Evolutionary conservation across 2,113 vertebrate genomes (phyloP), one percentile per base, ranked within the genome.

Genomic region (Macquaria australasica): DNA sequence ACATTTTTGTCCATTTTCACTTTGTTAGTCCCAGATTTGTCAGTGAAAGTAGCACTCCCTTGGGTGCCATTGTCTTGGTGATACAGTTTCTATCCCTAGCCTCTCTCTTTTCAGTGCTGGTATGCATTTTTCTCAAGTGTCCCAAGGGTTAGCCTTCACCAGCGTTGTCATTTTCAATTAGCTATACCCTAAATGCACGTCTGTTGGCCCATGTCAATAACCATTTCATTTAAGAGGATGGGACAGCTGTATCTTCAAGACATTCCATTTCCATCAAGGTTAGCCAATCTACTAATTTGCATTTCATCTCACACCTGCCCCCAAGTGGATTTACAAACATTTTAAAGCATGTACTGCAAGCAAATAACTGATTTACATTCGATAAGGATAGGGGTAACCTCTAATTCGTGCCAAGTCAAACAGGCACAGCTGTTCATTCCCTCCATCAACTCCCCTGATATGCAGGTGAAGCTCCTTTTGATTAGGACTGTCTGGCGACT

Each of bases 101-200:
- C 23, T 77, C 63, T 48, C 53, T 83, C 77, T 66, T 85, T 83
- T 91, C 84, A 80, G 68, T 68, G 66, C 78, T 78, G 79, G 62
- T 39, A 75, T 69, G 64, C 55, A 41, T 88, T 77, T 79, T 87
- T 86, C 69, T 79, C 51, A 8, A 76, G 83, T 60, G 50, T 84
- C 88, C 79, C 86, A 66, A 77, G 85, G 86, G 86, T 37, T 63
- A 10, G 67, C 71, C 74, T 85, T 85, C 71, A 70, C 79, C 58
- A 43, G 43, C 67, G 66, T 82, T 93, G 94, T 93, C 93, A 83
- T 92, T 93, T 94, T 90, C 92, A 91, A 94, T 94, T 94, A 93
- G 91, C 89, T 21, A 15, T 60, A 83, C 73, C 74, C 81, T 83
- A 71, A 88, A 87, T 48, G 45, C 71, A 76, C 77, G 85, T 83